Base-by-base conservation (phyloP, 2,888 invertebrate species). In the Peribatodes rhomboidaria region DNA sequence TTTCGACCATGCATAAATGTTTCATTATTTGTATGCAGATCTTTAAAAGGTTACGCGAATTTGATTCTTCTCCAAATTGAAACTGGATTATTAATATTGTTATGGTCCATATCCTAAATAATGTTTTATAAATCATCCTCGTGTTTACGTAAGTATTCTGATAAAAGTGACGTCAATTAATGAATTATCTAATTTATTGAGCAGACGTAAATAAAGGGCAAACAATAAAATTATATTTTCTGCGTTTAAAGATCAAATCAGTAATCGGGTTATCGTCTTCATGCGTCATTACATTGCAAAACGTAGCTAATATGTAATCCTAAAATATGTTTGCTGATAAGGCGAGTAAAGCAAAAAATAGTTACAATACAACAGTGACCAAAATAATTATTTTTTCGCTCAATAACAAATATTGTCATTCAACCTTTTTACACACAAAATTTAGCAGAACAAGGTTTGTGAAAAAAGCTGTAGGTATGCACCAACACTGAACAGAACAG, bases 161-260 rank as follows among this genome's bases (percentile, higher is more conserved):
- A 78, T 79, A 76, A 62, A 70, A 77, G 77, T 83, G 85, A 85
- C 84, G 84, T 85, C 84, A 84, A 74, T 74, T 61, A 61, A 67
- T 65, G 22, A 69, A 73, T 71, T 75, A 79, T 79, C 76, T 69
- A 63, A 71, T 71, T 75, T 71, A 74, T 68, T 66, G 53, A 56
- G 58, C 46, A 56, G 71, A 74, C 71, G 73, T 68, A 75, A 75
- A 68, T 73, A 73, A 69, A 77, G 73, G 72, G 70, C 76, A 72
- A 68, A 66, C 37, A 54, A 46, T 72, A 71, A 76, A 73, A 69
- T 71, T 42, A 71, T 70, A 60, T 70, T 68, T 67, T 61, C 61
- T 65, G 61, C 66, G 71, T 71, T 73, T 58, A 60, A 49, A 70
- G 71, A 59, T 41, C 61, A 69, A 71, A 75, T 74, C 71, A 44